Evolutionary conservation across 2,113 vertebrate genomes (phyloP).

Genomic region (Ptychochromis oligacanthus): DNA sequence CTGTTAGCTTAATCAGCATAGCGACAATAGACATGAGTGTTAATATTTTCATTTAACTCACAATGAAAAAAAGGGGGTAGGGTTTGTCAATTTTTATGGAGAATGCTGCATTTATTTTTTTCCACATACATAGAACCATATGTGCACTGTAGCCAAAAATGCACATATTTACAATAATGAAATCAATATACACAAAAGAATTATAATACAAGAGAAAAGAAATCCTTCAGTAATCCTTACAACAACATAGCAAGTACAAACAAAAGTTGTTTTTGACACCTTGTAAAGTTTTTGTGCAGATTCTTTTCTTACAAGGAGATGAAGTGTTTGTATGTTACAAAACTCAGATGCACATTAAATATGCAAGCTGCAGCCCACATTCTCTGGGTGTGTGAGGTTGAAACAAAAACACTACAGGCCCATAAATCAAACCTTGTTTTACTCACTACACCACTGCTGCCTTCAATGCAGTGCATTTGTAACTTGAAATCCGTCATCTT

Average conservation of each 20-base stretch:
- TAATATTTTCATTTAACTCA: not conserved
- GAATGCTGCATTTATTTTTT: slow-evolving; percentile 57
- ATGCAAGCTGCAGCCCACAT: slow-evolving; percentile 35
- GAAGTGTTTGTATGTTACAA: slow-evolving; percentile 58
- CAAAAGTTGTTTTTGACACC: slow-evolving; percentile 24
- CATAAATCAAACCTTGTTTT: slow-evolving; percentile 5
- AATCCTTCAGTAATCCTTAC: slow-evolving; percentile 66
- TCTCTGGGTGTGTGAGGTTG: slow-evolving; percentile 7
- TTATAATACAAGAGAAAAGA: slow-evolving; percentile 57
- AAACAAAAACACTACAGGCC: slow-evolving; percentile 21
- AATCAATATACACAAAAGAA: slow-evolving; percentile 57
- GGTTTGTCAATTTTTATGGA: not conserved
- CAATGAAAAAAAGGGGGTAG: not conserved
- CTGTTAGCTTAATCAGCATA: too few relatives aligned
- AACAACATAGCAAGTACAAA: slow-evolving; percentile 48
- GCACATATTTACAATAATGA: slow-evolving; percentile 65
- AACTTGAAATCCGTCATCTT: not conserved
- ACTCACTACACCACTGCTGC: not conserved
- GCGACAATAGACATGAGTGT: too few relatives aligned
- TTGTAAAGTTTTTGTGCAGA: slow-evolving; percentile 67
- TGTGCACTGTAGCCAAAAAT: slow-evolving; percentile 68
- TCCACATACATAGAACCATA: slow-evolving; percentile 65
- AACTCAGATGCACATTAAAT: slow-evolving; percentile 48
- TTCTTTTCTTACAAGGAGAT: slow-evolving; percentile 54
- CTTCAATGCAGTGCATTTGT: slow-evolving; percentile 38